Percentiles rank a stretch among this genome's conserved stretches.
phyloP scores from a whole-genome alignment of 2,797 vertebrate genomes.

The Mus caroli region DNA sequence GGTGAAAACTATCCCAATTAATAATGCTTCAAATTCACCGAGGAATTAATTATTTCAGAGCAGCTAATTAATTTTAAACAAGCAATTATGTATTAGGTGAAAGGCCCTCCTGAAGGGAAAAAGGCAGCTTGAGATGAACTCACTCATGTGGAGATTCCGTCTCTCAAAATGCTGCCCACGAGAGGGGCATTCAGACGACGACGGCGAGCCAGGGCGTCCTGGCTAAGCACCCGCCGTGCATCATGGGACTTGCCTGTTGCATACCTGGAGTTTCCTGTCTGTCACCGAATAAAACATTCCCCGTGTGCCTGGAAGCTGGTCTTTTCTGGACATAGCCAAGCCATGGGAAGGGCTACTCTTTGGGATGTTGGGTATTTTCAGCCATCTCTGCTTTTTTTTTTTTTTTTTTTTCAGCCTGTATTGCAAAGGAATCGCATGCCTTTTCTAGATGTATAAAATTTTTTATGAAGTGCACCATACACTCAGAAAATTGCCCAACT shows the following conservation, averaged over 20 bases:
- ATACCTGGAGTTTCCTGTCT: not conserved
- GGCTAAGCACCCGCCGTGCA: not conserved
- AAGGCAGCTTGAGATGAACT: no score
- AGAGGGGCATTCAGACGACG: not conserved
- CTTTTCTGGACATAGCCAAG: not conserved
- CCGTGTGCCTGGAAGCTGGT: accelerated
- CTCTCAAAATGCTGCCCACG: no score
- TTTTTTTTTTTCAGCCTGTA: not conserved
- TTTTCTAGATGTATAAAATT: not conserved
- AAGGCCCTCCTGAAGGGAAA: not conserved
- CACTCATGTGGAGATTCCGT: not conserved
- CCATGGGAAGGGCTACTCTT: accelerated
- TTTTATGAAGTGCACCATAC: not conserved
- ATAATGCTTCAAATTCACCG: not conserved
- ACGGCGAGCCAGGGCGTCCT: not conserved
- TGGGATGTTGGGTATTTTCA: not conserved
- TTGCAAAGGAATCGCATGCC: not conserved
- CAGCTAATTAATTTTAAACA: slow-evolving; percentile 56
- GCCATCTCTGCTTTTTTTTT: not conserved
- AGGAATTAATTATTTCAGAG: not conserved
- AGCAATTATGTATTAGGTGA: not conserved
- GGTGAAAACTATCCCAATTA: not conserved
- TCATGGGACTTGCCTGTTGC: not conserved
- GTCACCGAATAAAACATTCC: not conserved
- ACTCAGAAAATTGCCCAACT: not conserved